These are phyloP conservation scores for Seladonia tumulorum DNA, from an alignment of 2,888 invertebrate genomes.

Conservation along the genomic window DNA sequence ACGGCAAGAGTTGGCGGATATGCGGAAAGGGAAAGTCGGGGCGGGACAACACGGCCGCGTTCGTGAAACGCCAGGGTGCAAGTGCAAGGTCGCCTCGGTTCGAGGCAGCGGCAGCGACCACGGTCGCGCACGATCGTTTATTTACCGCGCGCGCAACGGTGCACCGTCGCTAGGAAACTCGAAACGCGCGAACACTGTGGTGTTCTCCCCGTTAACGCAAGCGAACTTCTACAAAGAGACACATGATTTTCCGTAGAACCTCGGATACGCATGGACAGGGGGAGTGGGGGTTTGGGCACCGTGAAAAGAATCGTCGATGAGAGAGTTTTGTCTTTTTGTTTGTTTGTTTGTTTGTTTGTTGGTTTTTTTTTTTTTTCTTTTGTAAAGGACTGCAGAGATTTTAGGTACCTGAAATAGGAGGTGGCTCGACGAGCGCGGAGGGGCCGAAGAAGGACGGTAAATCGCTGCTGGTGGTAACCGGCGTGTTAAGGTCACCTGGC, in stretches of 20 bases:
- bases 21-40: slow-evolving; percentile 70
- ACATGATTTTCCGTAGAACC: too few relatives aligned
- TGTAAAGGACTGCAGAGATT: slow-evolving; percentile 53
- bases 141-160: background rate
- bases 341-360: background rate
- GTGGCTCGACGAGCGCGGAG: slow-evolving; percentile 90
- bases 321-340: background rate
- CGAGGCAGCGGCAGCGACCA: slow-evolving; percentile 20
- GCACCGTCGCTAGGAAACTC: background rate
- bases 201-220: background rate
- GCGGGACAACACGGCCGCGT: slow-evolving; percentile 21
- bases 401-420: slow-evolving; percentile 77
- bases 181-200: background rate
- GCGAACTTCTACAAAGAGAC: background rate
- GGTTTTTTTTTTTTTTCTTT: background rate
- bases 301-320: background rate
- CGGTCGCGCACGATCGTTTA: background rate
- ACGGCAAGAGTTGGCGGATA: slow-evolving; percentile 63
- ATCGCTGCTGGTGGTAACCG: slow-evolving; percentile 96
- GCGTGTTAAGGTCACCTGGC: slow-evolving; percentile 96
- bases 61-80: slow-evolving; percentile 59
- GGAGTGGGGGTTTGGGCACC: background rate
- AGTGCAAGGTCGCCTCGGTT: slow-evolving; percentile 47
- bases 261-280: too few relatives aligned
- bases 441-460: slow-evolving; percentile 96